Base-by-base conservation (phyloP, 1,140 invertebrate species). In the Helicoverpa armigera region DNA sequence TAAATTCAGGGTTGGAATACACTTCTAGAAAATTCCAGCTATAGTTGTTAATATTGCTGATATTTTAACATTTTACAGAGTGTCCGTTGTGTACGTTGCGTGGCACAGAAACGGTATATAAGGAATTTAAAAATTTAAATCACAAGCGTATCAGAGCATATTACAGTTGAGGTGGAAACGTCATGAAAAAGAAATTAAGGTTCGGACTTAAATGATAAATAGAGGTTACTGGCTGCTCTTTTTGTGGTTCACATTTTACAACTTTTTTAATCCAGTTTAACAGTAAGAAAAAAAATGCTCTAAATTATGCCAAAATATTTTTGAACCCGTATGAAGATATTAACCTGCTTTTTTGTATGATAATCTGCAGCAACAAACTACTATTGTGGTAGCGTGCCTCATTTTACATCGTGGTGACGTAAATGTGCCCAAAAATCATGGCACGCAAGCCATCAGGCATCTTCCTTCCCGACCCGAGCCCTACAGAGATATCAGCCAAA, bases 381-480 rank as follows among this genome's bases (percentile, higher is more conserved):
- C 35, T 43, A 9, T 43, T 43, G 10, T 5, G 65, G 65, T n/a
- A 23, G 10, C 16, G 12, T 9, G 43, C 9, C 65, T 50, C 16
- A 70, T 70, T 51, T 13, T 29, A 29, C 48, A 13, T 18, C 18
- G 12, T n/a, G 53, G 67, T 51, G 12, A 23, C 18, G n/a, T 43
- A 0, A 43, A 43, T 43, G 35, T 43, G 35, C 35, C 35, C 23
- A 13, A 50, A 50, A 69, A 50, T 50, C n/a, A 50, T 43, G 65
- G 11, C 16, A 50, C 43, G 48, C 5, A 18, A 72, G 69, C 23
- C 69, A 72, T 72, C 69, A 54, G 50, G 50, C 16, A 23, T 1
- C 69, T 72, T 72, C 69, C 69, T 53, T 72, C 69, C 69, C 69
- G 69, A 5, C 35, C 50, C 69, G 23, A 53, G 29, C 23, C 7